phyloP scores from a whole-genome alignment of 1,140 invertebrate species.

The Drosophila arawakana region DNA sequence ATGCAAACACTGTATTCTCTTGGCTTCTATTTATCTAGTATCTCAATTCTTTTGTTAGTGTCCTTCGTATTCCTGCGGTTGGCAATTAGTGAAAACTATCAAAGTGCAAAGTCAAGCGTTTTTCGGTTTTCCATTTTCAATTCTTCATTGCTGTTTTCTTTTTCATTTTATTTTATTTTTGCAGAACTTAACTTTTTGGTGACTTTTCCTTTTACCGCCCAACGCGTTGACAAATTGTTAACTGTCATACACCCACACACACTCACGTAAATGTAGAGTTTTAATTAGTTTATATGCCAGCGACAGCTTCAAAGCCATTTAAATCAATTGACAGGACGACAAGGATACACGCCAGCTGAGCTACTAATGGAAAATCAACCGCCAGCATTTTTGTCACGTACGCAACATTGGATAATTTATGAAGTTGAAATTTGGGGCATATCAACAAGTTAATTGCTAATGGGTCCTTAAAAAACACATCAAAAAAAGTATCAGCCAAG shows the following conservation, averaged over 20 bases:
- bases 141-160: neutral
- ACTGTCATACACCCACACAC: conserved; percentile 4
- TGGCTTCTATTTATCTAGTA: neutral
- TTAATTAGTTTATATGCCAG: conserved; percentile 72
- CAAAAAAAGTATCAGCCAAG: conserved; percentile 6
- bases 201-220: neutral
- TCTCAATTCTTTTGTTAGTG: neutral
- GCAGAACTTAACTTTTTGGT: conserved; percentile 4
- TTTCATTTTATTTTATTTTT: neutral
- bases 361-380: conserved; percentile 51
- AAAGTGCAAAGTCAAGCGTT: conserved; percentile 15
- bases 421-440: conserved; percentile 55
- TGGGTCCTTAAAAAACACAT: conserved; percentile 10
- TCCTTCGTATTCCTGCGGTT: conserved; percentile 13
- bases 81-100: conserved; percentile 23
- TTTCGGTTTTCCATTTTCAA: neutral
- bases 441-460: conserved; percentile 66
- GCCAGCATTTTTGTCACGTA: conserved; percentile 62
- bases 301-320: conserved; percentile 60
- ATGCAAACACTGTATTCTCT: neutral
- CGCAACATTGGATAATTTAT: conserved; percentile 58
- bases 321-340: conserved; percentile 65
- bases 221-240: conserved; percentile 39
- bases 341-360: conserved; percentile 19
- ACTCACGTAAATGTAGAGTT: conserved; percentile 37